Conservation (phyloP, 2,113 vertebrate species). For the Archilochus colubris region DNA sequence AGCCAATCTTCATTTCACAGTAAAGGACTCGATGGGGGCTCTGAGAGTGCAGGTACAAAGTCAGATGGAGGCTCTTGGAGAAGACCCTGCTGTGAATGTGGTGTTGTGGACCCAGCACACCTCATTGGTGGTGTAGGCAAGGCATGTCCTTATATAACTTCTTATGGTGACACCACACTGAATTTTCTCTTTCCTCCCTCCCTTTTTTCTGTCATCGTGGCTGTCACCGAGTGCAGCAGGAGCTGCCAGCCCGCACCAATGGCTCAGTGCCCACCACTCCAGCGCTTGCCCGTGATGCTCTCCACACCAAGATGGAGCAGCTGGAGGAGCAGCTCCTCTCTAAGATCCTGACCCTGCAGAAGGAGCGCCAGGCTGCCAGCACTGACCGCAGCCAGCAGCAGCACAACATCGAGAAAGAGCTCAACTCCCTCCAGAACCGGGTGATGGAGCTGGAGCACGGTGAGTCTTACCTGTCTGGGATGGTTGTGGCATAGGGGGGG, state of each 20-base stretch:
- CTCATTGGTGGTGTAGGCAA: neutral
- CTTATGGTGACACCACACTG: rapidly evolving
- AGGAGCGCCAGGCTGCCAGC: conserved; percentile 79
- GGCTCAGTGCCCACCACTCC: conserved; percentile 50
- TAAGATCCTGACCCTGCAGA: conserved; percentile 91
- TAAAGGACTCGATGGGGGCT: neutral
- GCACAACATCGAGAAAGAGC: conserved; percentile 88
- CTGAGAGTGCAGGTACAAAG: neutral
- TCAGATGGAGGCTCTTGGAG: conserved; percentile 7
- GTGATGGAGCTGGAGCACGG: conserved; percentile 89
- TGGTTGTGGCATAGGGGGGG: rapidly evolving
- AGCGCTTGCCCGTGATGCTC: conserved; percentile 53
- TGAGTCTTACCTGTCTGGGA: conserved; percentile 38
- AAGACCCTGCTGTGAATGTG: neutral
- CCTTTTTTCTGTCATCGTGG: neutral
- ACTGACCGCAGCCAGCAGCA: conserved; percentile 77
- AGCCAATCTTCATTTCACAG: neutral
- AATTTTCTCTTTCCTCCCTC: neutral
- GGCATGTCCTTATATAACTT: neutral
- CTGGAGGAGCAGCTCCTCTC: conserved; percentile 92
- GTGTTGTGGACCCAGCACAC: neutral
- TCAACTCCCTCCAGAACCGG: conserved; percentile 85
- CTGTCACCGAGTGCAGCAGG: conserved; percentile 68
- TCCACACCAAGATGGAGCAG: conserved; percentile 88
- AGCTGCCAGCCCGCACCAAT: conserved; percentile 84